Percentiles rank a stretch among this genome's conserved stretches.
phyloP scores from a whole-genome alignment of 1,140 invertebrate genomes.

The Cataglyphis hispanica region DNA sequence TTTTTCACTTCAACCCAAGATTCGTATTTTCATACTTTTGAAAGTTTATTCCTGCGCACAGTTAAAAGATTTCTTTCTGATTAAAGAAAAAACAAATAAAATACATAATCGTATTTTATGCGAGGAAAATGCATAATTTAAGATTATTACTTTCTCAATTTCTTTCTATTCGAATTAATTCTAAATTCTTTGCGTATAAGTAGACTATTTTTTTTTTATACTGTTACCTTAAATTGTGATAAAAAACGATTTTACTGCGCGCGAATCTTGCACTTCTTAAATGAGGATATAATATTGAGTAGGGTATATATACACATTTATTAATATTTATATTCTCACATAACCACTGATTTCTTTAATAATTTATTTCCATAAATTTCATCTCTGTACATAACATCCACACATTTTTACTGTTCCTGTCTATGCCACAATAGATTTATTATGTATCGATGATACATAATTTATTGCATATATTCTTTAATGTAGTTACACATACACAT shows the following conservation, averaged over 20 bases:
- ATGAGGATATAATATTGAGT: not conserved
- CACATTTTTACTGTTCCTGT: not conserved
- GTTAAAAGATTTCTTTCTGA: not conserved
- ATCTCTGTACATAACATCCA: slow-evolving; percentile 69
- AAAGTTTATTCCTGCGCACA: not conserved
- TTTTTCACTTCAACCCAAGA: not conserved
- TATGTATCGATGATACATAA: not conserved
- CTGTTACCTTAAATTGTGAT: not conserved
- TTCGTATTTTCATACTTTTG: not conserved
- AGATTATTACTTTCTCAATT: too few relatives aligned
- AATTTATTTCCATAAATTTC: slow-evolving; percentile 72
- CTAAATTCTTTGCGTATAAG: not conserved
- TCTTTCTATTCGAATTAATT: too few relatives aligned
- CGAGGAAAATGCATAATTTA: too few relatives aligned
- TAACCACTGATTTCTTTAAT: slow-evolving; percentile 34
- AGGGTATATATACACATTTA: not conserved
- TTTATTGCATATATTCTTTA: slow-evolving; percentile 21
- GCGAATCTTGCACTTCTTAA: not conserved
- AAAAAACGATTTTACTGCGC: not conserved
- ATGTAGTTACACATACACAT: not conserved
- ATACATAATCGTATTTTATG: not conserved
- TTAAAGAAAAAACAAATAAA: not conserved
- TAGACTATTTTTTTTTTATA: slow-evolving; percentile 3
- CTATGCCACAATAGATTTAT: not conserved
- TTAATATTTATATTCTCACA: not conserved